These are phyloP conservation scores for Drosophila kuntzei DNA, from an alignment of 2,888 invertebrate species.

Conservation along the genomic window DNA sequence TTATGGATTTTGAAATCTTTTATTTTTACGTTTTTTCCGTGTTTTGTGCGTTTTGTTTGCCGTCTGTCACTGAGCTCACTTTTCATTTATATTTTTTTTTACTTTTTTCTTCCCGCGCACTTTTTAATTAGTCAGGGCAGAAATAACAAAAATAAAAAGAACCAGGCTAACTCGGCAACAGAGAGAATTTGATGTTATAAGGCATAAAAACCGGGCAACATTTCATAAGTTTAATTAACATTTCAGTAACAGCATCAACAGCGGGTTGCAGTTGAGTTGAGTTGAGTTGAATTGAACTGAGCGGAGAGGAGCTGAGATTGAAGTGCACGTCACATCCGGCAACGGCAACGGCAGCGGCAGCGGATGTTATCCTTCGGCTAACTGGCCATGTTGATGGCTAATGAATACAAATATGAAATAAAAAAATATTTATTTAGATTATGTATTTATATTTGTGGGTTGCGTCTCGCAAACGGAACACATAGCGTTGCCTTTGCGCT, in stretches of 20 bases:
- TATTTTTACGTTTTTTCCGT: constrained; percentile 26
- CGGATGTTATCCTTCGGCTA: constrained; percentile 41
- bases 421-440: constrained; percentile 9
- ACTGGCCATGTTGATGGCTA: constrained; percentile 40
- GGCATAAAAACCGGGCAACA: constrained; percentile 36
- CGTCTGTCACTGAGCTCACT: constrained; percentile 43
- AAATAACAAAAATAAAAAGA: constrained; percentile 2
- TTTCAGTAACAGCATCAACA: constrained; percentile 23
- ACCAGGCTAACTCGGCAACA: constrained; percentile 1
- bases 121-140: constrained; percentile 67
- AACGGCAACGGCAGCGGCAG: constrained; percentile 37
- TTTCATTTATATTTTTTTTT: constrained; percentile 29
- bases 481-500: constrained; percentile 9
- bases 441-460: constrained; percentile 19
- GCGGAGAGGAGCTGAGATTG: constrained; percentile 25
- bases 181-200: constrained; percentile 24
- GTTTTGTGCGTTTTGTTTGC: constrained; percentile 44
- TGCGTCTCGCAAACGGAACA: constrained; percentile 24
- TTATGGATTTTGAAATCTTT: constrained; percentile 36
- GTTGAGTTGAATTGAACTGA: background rate
- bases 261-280: constrained; percentile 26
- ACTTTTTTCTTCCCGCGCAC: constrained; percentile 30
- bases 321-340: constrained; percentile 75
- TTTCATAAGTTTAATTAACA: constrained; percentile 73
- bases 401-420: constrained; percentile 71